A percentile compares a stretch with the other conserved stretches of the same genome.
These are phyloP conservation scores for Amiota communis DNA, from an alignment of 2,888 invertebrate genomes.

Conservation along the genomic window DNA sequence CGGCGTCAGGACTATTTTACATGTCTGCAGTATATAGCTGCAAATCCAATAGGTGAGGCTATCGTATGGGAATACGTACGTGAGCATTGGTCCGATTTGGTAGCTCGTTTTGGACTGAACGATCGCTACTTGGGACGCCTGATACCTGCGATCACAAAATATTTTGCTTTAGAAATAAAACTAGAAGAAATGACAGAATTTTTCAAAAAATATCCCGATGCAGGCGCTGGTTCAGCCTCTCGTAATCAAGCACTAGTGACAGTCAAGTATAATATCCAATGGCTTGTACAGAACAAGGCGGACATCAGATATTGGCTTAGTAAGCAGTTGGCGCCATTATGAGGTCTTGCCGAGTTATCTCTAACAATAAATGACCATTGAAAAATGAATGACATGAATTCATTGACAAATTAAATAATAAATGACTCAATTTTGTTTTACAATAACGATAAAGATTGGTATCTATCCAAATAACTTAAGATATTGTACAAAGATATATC, in stretches of 20 bases:
- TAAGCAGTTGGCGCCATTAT: neutral
- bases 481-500: no score
- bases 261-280: slow-evolving; percentile 84
- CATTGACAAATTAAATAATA: slow-evolving; percentile 9
- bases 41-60: slow-evolving; percentile 81
- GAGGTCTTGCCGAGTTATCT: neutral
- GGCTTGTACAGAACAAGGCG: slow-evolving; percentile 78
- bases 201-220: slow-evolving; percentile 84
- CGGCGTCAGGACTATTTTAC: slow-evolving; percentile 88
- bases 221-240: slow-evolving; percentile 85
- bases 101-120: slow-evolving; percentile 84
- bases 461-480: no score
- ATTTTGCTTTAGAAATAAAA: slow-evolving; percentile 80
- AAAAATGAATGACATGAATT: no score
- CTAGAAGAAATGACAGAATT: slow-evolving; percentile 84
- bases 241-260: slow-evolving; percentile 84
- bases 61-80: slow-evolving; percentile 89
- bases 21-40: slow-evolving; percentile 79
- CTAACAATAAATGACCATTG: neutral
- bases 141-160: slow-evolving; percentile 79
- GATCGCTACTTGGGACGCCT: slow-evolving; percentile 84
- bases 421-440: neutral
- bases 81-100: slow-evolving; percentile 82
- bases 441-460: no score
- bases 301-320: slow-evolving; percentile 78